Evolutionary conservation across 2,113 vertebrate genomes (phyloP).

Genomic region (Piaya cayana): DNA sequence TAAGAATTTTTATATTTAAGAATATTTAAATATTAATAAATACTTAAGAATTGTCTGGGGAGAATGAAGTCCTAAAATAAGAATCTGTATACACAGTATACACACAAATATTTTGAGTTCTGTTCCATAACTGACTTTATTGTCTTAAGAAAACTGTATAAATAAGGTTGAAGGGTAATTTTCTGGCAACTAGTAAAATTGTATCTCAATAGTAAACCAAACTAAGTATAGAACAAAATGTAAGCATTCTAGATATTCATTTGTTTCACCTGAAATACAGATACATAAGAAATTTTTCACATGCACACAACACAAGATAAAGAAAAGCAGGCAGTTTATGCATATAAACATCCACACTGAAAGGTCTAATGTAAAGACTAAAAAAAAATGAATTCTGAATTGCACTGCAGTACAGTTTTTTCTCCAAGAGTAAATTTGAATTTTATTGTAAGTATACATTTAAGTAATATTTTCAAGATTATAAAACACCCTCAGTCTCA

Average conservation of each 20-base stretch:
- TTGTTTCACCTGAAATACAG: neutral
- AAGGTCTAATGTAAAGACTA: neutral
- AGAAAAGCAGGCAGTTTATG: neutral
- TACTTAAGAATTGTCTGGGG: neutral
- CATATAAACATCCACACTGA: neutral
- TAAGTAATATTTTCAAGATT: conserved; percentile 18
- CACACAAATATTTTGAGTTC: neutral
- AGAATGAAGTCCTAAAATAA: neutral
- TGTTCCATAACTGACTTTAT: neutral
- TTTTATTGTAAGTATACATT: neutral
- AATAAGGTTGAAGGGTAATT: neutral
- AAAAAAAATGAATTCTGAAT: neutral
- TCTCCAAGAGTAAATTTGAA: neutral
- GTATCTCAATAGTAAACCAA: neutral
- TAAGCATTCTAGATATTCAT: neutral
- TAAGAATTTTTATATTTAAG: neutral
- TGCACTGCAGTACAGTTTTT: neutral
- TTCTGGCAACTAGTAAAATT: neutral
- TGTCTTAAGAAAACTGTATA: neutral
- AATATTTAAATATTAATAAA: neutral
- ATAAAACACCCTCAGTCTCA: neutral
- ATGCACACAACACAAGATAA: neutral
- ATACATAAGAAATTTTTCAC: neutral
- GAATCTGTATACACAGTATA: neutral
- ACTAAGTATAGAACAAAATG: neutral